Percentiles rank a stretch among this genome's conserved stretches.
Conservation (phyloP, 2,888 invertebrate genomes). For the Eupithecia inturbata region DNA sequence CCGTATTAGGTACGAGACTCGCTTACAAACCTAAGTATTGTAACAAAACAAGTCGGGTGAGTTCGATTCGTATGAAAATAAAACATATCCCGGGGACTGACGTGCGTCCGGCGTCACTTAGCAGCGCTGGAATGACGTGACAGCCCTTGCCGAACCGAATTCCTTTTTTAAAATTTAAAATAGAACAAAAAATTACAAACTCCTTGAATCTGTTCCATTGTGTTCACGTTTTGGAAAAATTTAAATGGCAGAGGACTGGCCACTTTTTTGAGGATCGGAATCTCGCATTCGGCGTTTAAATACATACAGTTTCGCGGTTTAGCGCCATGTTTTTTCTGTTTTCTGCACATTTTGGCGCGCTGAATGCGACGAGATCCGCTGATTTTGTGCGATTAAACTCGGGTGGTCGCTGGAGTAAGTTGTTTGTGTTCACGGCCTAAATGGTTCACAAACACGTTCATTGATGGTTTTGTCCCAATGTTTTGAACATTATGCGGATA, state of each 20-base stretch:
- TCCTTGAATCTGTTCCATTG: conserved; percentile 81
- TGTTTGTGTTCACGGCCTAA: conserved; percentile 79
- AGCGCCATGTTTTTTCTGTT: conserved; percentile 84
- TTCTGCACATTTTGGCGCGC: conserved; percentile 79
- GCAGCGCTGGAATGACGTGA: conserved; percentile 84
- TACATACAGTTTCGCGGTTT: conserved; percentile 83
- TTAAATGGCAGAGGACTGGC: conserved; percentile 78
- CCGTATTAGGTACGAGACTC: conserved; percentile 68
- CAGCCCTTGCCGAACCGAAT: conserved; percentile 81
- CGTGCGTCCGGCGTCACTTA: conserved; percentile 85
- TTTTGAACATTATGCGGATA: conserved; percentile 19
- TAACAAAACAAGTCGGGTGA: conserved; percentile 77
- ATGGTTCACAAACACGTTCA: conserved; percentile 61
- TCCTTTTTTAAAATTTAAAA: conserved; percentile 80
- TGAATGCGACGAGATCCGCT: conserved; percentile 70
- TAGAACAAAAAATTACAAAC: conserved; percentile 67
- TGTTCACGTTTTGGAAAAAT: conserved; percentile 84
- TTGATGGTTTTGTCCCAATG: conserved; percentile 51
- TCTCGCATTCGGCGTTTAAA: conserved; percentile 82
- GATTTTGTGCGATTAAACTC: conserved; percentile 79
- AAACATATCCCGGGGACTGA: conserved; percentile 78
- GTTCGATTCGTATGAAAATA: conserved; percentile 81
- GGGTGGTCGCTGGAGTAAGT: conserved; percentile 79
- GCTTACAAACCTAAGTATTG: conserved; percentile 71
- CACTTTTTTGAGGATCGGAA: conserved; percentile 76